Evolutionary conservation across 2,797 vertebrate species (phyloP).

Genomic region (Neomorphus geoffroyi): DNA sequence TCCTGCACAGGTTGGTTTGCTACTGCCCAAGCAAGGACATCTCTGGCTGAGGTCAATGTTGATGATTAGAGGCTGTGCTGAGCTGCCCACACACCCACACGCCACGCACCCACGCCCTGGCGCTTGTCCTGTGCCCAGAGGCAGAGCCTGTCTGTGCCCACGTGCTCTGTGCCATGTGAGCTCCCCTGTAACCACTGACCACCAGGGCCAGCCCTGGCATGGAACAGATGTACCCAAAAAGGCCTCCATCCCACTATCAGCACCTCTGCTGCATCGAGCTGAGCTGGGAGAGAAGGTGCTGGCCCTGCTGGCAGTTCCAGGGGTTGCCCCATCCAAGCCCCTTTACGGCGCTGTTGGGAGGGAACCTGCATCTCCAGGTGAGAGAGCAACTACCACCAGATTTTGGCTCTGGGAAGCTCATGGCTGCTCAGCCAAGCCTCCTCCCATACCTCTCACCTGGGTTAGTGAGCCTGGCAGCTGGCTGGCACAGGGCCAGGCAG

Average conservation of each 20-base stretch:
- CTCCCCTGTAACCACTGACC: background rate
- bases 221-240: fast-evolving
- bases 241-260: fast-evolving
- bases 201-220: fast-evolving
- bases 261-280: fast-evolving
- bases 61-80: fast-evolving
- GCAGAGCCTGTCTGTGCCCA: background rate
- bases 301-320: fast-evolving
- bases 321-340: background rate
- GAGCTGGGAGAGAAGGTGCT: background rate
- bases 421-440: background rate
- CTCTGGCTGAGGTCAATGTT: fast-evolving
- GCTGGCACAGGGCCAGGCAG: background rate
- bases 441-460: fast-evolving
- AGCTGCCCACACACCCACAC: fast-evolving
- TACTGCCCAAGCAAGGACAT: background rate
- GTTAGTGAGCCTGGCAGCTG: background rate
- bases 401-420: background rate
- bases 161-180: fast-evolving
- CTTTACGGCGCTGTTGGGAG: background rate
- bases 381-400: background rate
- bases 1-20: background rate
- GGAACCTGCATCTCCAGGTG: background rate
- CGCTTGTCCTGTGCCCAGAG: fast-evolving
- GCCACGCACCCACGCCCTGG: fast-evolving